These are phyloP conservation scores for Drosophila borealis DNA, from an alignment of 2,888 invertebrate species.

Conservation along the genomic window DNA sequence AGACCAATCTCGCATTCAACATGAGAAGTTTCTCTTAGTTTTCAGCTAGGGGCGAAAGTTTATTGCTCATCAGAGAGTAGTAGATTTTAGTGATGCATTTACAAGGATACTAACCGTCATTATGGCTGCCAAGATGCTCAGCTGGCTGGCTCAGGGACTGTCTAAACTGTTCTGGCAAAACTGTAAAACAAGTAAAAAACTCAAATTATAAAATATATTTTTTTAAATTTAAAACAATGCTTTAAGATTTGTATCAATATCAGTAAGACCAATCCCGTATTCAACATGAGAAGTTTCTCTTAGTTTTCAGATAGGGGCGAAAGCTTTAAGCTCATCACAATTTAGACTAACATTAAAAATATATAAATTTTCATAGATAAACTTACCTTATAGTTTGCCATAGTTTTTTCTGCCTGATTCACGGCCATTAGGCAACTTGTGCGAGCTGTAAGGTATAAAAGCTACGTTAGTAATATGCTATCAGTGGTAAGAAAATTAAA, in stretches of 20 bases:
- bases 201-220: neutral
- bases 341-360: neutral
- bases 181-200: neutral
- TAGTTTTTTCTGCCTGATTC: no score
- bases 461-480: neutral
- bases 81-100: neutral
- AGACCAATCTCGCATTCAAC: constrained; percentile 83
- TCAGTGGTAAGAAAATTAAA: neutral
- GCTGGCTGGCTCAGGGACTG: neutral
- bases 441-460: constrained; percentile 11
- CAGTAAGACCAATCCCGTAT: constrained; percentile 81
- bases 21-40: constrained; percentile 66
- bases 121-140: neutral
- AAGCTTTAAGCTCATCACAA: constrained; percentile 34
- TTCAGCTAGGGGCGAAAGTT: constrained; percentile 84
- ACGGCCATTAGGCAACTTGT: neutral
- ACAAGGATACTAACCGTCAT: constrained; percentile 21
- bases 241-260: constrained; percentile 14
- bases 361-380: neutral
- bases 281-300: constrained; percentile 76
- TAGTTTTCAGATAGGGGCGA: constrained; percentile 70
- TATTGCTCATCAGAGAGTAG: constrained; percentile 68
- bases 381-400: constrained; percentile 19
- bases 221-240: no score
- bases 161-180: no score